Percentiles rank a stretch among this genome's conserved stretches.
Conservation (phyloP, 2,113 vertebrate genomes). For the Acrocephalus kingi region DNA sequence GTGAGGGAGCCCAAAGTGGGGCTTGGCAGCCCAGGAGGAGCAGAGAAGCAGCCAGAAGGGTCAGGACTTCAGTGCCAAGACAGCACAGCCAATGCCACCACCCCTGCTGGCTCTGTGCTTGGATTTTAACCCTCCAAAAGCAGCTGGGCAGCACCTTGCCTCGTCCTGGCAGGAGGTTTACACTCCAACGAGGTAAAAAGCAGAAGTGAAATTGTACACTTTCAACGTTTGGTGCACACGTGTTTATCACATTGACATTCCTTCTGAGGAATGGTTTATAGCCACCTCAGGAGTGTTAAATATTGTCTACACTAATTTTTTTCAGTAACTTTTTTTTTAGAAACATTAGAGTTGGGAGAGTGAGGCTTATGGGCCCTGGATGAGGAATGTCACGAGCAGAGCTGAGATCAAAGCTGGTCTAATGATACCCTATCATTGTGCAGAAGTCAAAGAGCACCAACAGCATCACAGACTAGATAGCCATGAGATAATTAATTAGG, state of each 20-base stretch:
- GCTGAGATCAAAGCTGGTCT: neutral
- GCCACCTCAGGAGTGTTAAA: neutral
- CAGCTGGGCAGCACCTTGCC: neutral
- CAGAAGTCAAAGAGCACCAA: neutral
- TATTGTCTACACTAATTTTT: fast-evolving
- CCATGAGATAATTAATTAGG: neutral
- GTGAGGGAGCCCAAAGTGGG: neutral
- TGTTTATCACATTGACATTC: too few relatives aligned
- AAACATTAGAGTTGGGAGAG: neutral
- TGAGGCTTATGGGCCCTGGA: fast-evolving
- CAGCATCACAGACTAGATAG: neutral
- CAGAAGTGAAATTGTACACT: fast-evolving
- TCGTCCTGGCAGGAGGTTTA: fast-evolving
- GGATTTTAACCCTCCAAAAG: neutral
- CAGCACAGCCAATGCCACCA: neutral
- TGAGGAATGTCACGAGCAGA: neutral
- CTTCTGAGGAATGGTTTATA: neutral
- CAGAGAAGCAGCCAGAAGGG: neutral
- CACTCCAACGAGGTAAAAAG: neutral
- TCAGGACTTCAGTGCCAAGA: neutral
- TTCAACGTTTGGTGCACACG: fast-evolving
- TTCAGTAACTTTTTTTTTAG: neutral
- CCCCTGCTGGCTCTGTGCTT: fast-evolving
- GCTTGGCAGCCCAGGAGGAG: neutral
- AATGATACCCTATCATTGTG: neutral